Evolutionary conservation across 2,888 invertebrate species (phyloP).

Genomic region (Pyrgus malvae): DNA sequence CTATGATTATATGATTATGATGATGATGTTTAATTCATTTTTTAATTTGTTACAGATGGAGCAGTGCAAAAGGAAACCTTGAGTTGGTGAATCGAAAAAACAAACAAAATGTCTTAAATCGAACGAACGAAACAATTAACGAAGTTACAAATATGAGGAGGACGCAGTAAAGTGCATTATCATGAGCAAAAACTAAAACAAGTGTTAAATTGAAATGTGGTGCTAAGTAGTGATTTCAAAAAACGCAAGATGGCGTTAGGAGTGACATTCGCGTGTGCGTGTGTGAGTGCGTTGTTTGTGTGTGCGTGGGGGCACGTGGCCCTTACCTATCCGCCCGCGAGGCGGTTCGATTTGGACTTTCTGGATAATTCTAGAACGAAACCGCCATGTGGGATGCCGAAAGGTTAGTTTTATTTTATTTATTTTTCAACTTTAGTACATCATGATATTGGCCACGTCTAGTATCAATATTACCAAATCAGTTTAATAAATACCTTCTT

Average conservation of each 20-base stretch:
- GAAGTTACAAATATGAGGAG: constrained; percentile 24
- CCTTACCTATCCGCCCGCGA: constrained; percentile 93
- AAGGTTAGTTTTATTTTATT: too few relatives aligned
- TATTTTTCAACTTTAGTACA: too few relatives aligned
- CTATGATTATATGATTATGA: not conserved
- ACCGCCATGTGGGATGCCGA: constrained; percentile 97
- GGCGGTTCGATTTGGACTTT: constrained; percentile 95
- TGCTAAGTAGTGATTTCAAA: not conserved
- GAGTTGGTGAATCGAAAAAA: constrained; percentile 6
- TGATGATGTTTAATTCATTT: not conserved
- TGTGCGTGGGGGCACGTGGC: constrained; percentile 86
- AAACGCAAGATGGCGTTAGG: constrained; percentile 51
- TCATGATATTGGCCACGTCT: too few relatives aligned
- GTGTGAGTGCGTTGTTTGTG: constrained; percentile 47
- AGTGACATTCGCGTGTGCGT: constrained; percentile 49
- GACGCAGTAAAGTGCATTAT: constrained; percentile 14
- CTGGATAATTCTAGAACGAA: constrained; percentile 94
- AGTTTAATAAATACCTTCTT: too few relatives aligned
- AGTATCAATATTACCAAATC: too few relatives aligned
- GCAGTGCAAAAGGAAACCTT: constrained; percentile 1
- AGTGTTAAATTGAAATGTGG: constrained; percentile 13
- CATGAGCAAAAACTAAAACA: constrained; percentile 24
- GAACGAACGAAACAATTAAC: constrained; percentile 1
- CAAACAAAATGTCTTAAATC: constrained; percentile 13
- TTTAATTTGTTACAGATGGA: constrained; percentile 22